phyloP scores from a whole-genome alignment of 2,888 invertebrate genomes.

The Orchestes rusci region DNA sequence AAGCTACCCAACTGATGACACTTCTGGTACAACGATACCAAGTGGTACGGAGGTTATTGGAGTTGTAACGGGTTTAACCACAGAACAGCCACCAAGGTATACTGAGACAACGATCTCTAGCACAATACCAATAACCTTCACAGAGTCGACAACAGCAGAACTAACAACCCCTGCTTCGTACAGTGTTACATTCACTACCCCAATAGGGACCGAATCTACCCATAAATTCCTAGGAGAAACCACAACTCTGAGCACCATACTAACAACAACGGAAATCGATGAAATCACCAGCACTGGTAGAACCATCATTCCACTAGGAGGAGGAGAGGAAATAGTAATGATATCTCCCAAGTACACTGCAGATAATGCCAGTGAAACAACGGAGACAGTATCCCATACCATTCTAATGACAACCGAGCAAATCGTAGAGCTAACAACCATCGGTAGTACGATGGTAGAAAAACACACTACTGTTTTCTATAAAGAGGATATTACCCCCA shows the following conservation, averaged over 20 bases:
- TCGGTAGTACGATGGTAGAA: conserved; percentile 16
- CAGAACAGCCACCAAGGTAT: conserved; percentile 6
- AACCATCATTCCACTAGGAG: conserved; percentile 16
- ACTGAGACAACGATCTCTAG: conserved; percentile 5
- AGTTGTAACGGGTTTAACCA: too few relatives aligned
- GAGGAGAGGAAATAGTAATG: conserved; percentile 14
- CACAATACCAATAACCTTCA: conserved; percentile 2
- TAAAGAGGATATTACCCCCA: too few relatives aligned
- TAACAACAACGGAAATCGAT: conserved; percentile 19
- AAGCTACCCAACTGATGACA: too few relatives aligned
- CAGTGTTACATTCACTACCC: conserved; percentile 13
- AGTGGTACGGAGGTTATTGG: too few relatives aligned
- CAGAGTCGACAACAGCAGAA: background rate
- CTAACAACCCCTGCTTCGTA: conserved; percentile 8
- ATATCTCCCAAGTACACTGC: conserved; percentile 12
- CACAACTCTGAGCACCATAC: conserved; percentile 15
- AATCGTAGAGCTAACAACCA: conserved; percentile 17
- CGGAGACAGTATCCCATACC: conserved; percentile 7
- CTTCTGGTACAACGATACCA: too few relatives aligned
- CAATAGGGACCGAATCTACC: conserved; percentile 10
- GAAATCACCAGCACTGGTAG: conserved; percentile 20
- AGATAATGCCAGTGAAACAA: background rate
- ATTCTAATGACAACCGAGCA: conserved; percentile 16
- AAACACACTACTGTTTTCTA: too few relatives aligned
- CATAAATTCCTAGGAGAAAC: conserved; percentile 7